Evolutionary conservation across 2,113 vertebrate species (phyloP).

Genomic region (Sturnus vulgaris): DNA sequence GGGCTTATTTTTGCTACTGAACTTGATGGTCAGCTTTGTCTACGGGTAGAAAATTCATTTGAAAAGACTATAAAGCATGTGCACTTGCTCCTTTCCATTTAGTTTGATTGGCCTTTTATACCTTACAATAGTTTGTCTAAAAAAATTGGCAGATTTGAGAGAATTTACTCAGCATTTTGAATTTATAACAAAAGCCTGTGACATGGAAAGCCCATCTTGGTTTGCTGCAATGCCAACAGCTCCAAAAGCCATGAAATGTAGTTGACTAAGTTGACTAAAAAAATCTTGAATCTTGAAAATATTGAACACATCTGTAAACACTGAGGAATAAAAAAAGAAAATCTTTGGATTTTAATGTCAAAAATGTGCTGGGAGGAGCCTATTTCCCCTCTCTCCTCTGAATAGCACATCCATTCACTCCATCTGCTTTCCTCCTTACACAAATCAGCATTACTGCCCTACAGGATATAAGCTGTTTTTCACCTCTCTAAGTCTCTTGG

Average conservation of each 20-base stretch:
- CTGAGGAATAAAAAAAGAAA: not conserved
- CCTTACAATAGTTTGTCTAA: not conserved
- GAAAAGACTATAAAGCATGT: not conserved
- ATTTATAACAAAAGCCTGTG: not conserved
- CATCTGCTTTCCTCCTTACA: not conserved
- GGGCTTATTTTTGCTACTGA: not conserved
- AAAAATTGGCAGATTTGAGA: not conserved
- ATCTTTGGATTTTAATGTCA: not conserved
- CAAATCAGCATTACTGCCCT: not conserved
- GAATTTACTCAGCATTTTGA: not conserved
- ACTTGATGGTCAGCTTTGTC: not conserved
- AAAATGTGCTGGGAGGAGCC: not conserved
- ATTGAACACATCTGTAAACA: not conserved
- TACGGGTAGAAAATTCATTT: not conserved
- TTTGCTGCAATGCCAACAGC: not conserved
- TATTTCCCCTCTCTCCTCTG: not conserved
- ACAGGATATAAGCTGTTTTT: not conserved
- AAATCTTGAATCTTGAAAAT: not conserved
- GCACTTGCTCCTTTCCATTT: not conserved
- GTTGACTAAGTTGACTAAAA: not conserved
- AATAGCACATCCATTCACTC: not conserved
- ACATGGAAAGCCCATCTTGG: not conserved
- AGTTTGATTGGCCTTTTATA: not conserved
- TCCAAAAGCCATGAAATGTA: not conserved
- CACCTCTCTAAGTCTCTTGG: not conserved